These are phyloP conservation scores for Acanthochromis polyacanthus DNA, from an alignment of 2,113 vertebrate species.

Conservation along the genomic window DNA sequence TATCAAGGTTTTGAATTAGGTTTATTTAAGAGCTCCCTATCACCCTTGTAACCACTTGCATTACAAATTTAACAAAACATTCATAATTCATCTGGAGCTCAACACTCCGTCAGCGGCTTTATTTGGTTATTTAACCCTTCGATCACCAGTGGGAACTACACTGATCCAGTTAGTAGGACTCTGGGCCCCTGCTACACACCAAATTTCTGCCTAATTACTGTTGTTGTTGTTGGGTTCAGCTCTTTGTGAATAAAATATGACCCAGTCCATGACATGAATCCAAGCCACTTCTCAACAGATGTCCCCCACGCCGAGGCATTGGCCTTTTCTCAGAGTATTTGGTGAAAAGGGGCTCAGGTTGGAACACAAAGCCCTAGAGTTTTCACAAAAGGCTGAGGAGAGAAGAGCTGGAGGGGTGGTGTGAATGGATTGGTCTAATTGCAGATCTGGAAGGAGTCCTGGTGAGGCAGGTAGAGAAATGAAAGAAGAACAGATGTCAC, in stretches of 20 bases:
- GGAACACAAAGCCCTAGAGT: slow-evolving; percentile 65
- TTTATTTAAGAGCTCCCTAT: too few species aligned
- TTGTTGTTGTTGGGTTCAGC: slow-evolving; percentile 68
- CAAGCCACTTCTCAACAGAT: slow-evolving; percentile 74
- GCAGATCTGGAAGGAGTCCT: slow-evolving; percentile 61
- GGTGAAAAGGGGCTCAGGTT: slow-evolving; percentile 70
- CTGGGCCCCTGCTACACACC: slow-evolving; percentile 41
- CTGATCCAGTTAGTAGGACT: slow-evolving; percentile 18
- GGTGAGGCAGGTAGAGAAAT: slow-evolving; percentile 68
- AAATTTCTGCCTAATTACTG: slow-evolving; percentile 58
- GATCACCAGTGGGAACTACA: neutral
- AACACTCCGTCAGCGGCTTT: neutral
- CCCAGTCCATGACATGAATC: slow-evolving; percentile 66
- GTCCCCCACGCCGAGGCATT: slow-evolving; percentile 63
- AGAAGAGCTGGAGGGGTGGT: slow-evolving; percentile 49
- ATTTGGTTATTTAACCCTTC: slow-evolving; percentile 1
- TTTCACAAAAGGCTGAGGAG: slow-evolving; percentile 63
- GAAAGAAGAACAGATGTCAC: slow-evolving; percentile 73
- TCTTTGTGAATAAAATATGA: slow-evolving; percentile 66
- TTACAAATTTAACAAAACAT: neutral
- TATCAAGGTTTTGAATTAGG: too few species aligned
- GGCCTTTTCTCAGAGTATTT: slow-evolving; percentile 51
- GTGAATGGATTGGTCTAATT: slow-evolving; percentile 75
- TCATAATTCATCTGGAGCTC: neutral
- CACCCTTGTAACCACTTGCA: neutral